These are phyloP conservation scores for Pachyuromys duprasi DNA, from an alignment of 2,797 vertebrate species.

Conservation along the genomic window DNA sequence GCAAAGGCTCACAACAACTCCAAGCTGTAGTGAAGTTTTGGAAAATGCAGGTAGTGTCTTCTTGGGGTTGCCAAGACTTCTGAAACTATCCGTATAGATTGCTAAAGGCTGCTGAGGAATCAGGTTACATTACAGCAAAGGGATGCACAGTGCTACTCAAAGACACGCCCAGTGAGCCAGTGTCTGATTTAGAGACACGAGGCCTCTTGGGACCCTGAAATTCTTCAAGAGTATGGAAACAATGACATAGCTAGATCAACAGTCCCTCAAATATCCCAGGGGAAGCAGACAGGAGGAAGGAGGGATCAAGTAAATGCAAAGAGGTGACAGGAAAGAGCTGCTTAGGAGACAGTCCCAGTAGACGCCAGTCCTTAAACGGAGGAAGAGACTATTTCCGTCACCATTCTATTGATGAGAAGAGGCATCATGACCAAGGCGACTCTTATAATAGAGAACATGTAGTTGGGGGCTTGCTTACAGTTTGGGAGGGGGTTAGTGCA, in stretches of 20 bases:
- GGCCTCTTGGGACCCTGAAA: neutral
- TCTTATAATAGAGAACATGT: neutral
- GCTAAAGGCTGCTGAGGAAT: accelerated
- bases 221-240: neutral
- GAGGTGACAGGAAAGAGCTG: neutral
- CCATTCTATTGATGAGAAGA: neutral
- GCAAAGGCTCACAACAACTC: neutral
- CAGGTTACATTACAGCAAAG: too few species aligned
- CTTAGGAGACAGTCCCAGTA: neutral
- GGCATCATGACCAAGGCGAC: neutral
- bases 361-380: neutral
- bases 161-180: neutral
- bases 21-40: neutral
- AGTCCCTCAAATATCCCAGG: too few species aligned
- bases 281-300: neutral
- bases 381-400: neutral
- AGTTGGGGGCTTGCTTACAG: neutral
- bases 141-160: neutral
- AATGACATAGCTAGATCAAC: too few species aligned
- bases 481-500: neutral
- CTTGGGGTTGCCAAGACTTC: neutral
- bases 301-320: accelerated
- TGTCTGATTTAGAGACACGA: neutral
- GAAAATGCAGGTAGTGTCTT: neutral
- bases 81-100: too few species aligned